These are phyloP conservation scores for Hepsetus odoe DNA, from an alignment of 2,113 vertebrate genomes.

Conservation along the genomic window DNA sequence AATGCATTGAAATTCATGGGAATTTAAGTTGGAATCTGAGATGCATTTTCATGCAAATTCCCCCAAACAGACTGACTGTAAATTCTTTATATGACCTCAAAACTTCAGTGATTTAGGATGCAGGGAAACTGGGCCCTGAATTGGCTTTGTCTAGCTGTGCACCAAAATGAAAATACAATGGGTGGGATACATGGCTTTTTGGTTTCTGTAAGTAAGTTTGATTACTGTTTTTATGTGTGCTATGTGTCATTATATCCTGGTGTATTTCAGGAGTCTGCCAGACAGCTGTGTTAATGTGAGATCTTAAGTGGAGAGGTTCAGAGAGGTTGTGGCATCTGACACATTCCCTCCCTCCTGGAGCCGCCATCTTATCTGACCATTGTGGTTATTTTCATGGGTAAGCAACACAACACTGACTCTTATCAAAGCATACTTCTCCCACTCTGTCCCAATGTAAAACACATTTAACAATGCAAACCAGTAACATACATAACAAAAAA, in stretches of 20 bases:
- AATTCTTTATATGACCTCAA: background rate
- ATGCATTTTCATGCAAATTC: too few species aligned
- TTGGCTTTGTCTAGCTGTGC: background rate
- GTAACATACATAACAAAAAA: background rate
- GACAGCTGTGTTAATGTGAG: constrained; percentile 41
- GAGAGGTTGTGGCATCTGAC: constrained; percentile 40
- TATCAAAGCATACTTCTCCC: constrained; percentile 11
- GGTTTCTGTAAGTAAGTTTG: background rate
- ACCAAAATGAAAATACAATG: background rate
- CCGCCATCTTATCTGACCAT: constrained; percentile 31
- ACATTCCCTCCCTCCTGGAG: background rate
- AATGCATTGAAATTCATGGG: too few species aligned
- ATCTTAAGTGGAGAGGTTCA: constrained; percentile 21
- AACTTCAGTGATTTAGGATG: background rate
- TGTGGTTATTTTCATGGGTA: constrained; percentile 28
- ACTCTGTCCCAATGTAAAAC: constrained; percentile 7
- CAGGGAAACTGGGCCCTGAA: background rate
- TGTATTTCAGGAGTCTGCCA: constrained; percentile 38
- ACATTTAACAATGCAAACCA: background rate
- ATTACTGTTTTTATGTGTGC: constrained; percentile 14
- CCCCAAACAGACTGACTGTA: too few species aligned
- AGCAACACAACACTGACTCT: background rate
- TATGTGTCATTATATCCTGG: constrained; percentile 31
- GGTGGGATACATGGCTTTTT: background rate
- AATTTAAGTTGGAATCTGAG: too few species aligned